Evolutionary conservation across 2,113 vertebrate genomes (phyloP).

Genomic region (Scophthalmus maximus): DNA sequence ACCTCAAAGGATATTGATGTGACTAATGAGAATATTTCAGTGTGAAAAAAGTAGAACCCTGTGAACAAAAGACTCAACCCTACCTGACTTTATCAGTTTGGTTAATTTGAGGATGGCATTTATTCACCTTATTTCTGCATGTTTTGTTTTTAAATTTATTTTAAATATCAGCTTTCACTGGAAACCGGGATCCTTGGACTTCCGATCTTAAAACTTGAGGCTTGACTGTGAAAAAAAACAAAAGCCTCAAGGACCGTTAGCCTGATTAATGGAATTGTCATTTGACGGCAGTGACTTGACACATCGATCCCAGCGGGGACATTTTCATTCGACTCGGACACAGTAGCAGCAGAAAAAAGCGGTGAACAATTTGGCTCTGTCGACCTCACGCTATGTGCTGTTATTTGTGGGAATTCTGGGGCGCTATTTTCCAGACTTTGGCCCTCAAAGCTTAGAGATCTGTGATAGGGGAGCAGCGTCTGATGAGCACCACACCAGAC

Average conservation of each 20-base stretch:
- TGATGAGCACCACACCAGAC: no score
- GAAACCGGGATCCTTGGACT: not conserved
- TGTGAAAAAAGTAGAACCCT: no score
- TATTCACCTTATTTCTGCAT: no score
- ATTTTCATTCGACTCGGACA: not conserved
- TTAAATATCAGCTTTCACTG: no score
- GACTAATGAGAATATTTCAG: no score
- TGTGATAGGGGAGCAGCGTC: not conserved
- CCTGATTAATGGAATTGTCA: not conserved
- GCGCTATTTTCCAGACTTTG: not conserved
- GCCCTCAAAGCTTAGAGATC: not conserved
- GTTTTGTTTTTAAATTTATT: no score
- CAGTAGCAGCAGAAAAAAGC: not conserved
- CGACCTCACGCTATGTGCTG: not conserved
- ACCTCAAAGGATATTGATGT: not conserved
- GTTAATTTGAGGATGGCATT: not conserved
- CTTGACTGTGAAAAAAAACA: not conserved
- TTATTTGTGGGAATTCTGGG: not conserved
- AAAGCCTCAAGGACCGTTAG: not conserved
- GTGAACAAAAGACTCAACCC: not conserved
- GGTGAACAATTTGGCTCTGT: not conserved
- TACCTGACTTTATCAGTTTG: not conserved
- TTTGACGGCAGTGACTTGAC: not conserved
- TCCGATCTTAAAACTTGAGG: not conserved
- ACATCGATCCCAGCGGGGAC: not conserved